Evolutionary conservation across 2,797 vertebrate species (phyloP).

Genomic region (Sebastes goodei): DNA sequence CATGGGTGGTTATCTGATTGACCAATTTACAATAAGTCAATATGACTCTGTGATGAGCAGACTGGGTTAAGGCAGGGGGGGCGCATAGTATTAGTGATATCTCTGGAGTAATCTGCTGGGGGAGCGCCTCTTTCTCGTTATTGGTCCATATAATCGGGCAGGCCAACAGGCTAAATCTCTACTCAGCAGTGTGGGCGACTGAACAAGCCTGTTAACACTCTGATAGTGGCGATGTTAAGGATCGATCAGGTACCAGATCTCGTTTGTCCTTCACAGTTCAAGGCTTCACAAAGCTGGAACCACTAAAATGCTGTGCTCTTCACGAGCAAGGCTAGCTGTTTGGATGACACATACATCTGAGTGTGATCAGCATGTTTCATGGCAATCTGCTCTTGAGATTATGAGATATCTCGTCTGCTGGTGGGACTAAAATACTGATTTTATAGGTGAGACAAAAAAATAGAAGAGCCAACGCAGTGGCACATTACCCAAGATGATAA

Average conservation of each 20-base stretch:
- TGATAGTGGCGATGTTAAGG: not conserved
- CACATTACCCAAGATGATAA: constrained; percentile 10
- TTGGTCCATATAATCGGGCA: constrained; percentile 22
- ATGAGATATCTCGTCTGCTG: not conserved
- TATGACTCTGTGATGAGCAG: not conserved
- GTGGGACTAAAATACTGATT: not conserved
- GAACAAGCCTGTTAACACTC: constrained; percentile 39
- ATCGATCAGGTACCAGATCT: constrained; percentile 15
- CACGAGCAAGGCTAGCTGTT: not conserved
- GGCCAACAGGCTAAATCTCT: constrained; percentile 24
- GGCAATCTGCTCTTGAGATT: not conserved
- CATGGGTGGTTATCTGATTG: constrained; percentile 17
- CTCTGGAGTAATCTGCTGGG: constrained; percentile 15
- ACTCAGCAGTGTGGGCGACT: constrained; percentile 20
- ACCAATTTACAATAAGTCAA: constrained; percentile 29
- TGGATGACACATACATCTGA: not conserved
- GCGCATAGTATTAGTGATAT: constrained; percentile 1
- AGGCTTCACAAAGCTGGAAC: not conserved
- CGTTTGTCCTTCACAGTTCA: constrained; percentile 32
- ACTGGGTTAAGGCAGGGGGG: not conserved
- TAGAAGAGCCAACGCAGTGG: not conserved
- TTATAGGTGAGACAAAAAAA: not conserved
- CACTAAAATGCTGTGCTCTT: not conserved
- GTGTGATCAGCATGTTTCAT: not conserved
- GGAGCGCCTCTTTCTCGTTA: constrained; percentile 14